phyloP scores from a whole-genome alignment of 2,888 invertebrate genomes.

The Perdita meconis region DNA sequence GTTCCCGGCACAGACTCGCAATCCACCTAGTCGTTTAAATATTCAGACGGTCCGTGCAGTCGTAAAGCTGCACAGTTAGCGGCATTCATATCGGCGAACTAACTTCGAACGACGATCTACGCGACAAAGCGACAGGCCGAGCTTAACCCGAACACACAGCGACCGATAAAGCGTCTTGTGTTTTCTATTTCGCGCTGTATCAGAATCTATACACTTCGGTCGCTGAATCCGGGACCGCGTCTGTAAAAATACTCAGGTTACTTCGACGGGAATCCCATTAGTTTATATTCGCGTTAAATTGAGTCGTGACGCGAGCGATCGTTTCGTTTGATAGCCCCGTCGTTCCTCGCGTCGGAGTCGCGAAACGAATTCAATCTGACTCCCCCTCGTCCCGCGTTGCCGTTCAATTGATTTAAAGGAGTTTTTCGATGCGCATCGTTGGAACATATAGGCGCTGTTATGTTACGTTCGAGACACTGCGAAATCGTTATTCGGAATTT shows the following conservation, averaged over 20 bases:
- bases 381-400: background rate
- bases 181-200: conserved; percentile 65
- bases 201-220: conserved; percentile 71
- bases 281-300: conserved; percentile 42
- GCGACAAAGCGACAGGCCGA: conserved; percentile 49
- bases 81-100: conserved; percentile 75
- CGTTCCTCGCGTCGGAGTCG: conserved; percentile 4
- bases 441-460: background rate
- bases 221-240: background rate
- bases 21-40: background rate
- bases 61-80: conserved; percentile 65
- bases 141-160: conserved; percentile 73
- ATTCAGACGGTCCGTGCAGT: background rate
- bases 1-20: background rate
- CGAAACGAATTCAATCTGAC: conserved; percentile 22
- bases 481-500: no score
- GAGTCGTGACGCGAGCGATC: conserved; percentile 32
- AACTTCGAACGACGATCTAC: conserved; percentile 74
- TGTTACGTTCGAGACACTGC: no score
- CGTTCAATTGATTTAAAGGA: background rate
- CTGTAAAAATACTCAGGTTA: conserved; percentile 8
- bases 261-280: conserved; percentile 41
- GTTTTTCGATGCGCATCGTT: background rate
- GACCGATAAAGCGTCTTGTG: conserved; percentile 69
- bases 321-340: conserved; percentile 26